Percentiles rank a stretch among this genome's conserved stretches.
These are phyloP conservation scores for Homarus gammarus DNA, from an alignment of 2,888 invertebrate species.

Conservation along the genomic window DNA sequence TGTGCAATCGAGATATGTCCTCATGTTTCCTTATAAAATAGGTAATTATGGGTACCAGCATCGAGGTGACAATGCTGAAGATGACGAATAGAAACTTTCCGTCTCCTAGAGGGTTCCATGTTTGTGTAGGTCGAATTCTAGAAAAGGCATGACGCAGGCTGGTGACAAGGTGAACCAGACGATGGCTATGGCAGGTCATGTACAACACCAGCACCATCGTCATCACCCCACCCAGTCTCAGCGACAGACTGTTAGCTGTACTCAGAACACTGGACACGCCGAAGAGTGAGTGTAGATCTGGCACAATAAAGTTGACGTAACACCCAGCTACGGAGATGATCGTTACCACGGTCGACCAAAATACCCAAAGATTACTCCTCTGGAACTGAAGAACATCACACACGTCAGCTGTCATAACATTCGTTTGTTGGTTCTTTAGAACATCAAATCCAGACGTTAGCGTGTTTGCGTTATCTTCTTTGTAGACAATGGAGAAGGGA, in stretches of 20 bases:
- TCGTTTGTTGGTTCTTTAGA: neutral
- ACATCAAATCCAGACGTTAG: neutral
- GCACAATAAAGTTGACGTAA: neutral
- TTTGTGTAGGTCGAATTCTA: neutral
- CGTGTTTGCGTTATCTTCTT: neutral
- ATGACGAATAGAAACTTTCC: neutral
- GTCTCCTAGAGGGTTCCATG: conserved; percentile 20
- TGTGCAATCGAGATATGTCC: neutral
- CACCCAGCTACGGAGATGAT: neutral
- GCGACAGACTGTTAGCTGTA: neutral
- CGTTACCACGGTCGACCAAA: neutral
- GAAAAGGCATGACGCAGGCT: neutral
- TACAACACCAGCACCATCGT: neutral
- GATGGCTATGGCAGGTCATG: neutral
- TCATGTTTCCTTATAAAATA: neutral
- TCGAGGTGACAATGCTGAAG: neutral
- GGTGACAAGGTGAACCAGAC: neutral
- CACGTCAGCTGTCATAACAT: neutral
- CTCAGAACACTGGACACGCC: neutral
- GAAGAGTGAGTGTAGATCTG: neutral
- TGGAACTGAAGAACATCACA: neutral
- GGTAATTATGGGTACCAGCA: neutral
- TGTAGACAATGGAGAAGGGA: neutral
- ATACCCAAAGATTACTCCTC: neutral
- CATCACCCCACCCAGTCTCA: neutral